Conservation (phyloP, 2,113 vertebrate species). For the Meriones unguiculatus region DNA sequence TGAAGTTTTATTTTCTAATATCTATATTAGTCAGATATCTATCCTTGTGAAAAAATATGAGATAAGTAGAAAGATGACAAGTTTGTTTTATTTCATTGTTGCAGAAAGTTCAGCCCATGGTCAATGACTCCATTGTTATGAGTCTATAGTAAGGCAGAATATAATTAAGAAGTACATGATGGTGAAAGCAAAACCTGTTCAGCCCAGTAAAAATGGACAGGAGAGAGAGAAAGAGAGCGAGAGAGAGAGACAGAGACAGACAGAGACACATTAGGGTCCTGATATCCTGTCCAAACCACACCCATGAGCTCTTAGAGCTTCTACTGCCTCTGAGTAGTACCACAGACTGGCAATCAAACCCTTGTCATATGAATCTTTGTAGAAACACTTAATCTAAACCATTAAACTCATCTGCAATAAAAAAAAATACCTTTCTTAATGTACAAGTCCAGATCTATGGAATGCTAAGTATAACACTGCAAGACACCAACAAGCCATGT, state of each 20-base stretch:
- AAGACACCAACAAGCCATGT: not conserved
- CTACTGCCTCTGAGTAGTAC: too few species aligned
- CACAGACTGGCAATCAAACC: not conserved
- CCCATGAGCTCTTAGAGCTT: not conserved
- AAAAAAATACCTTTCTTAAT: not conserved
- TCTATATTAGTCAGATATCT: not conserved
- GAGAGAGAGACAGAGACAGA: not conserved
- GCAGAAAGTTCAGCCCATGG: not conserved
- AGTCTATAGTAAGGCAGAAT: not conserved
- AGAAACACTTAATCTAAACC: not conserved
- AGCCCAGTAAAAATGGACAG: too few species aligned
- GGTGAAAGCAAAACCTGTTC: not conserved
- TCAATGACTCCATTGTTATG: not conserved
- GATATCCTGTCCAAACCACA: not conserved
- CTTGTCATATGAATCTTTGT: not conserved
- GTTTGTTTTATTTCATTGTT: not conserved
- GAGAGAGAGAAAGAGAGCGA: too few species aligned
- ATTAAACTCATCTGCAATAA: not conserved
- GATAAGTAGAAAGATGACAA: not conserved
- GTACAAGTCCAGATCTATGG: not conserved
- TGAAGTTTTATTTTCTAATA: constrained; percentile 5
- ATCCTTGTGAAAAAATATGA: not conserved
- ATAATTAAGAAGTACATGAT: not conserved
- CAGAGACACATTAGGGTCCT: too few species aligned
- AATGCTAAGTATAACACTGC: not conserved